phyloP scores from a whole-genome alignment of 2,113 vertebrate genomes.

The Lanius ludovicianus region DNA sequence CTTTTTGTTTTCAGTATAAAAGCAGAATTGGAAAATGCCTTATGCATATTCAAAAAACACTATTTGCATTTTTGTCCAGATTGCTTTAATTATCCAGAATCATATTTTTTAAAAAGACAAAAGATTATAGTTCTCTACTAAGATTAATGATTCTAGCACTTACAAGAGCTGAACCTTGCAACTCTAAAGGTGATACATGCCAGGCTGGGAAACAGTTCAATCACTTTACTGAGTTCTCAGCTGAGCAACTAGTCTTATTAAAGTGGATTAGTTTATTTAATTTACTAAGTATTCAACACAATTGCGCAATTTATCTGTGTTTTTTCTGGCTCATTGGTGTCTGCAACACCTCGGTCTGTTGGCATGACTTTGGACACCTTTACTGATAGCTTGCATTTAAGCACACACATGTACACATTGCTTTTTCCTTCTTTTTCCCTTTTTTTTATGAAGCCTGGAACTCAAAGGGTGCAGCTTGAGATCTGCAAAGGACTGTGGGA shows the following conservation, averaged over 20 bases:
- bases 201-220: fast-evolving
- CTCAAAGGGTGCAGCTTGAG: neutral
- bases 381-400: neutral
- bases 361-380: neutral
- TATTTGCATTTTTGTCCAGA: neutral
- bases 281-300: neutral
- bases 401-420: neutral
- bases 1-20: neutral
- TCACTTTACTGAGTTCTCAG: neutral
- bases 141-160: neutral
- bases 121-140: neutral
- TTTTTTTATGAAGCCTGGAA: neutral
- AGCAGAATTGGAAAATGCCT: neutral
- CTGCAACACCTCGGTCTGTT: neutral
- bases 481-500: neutral
- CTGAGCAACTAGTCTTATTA: neutral
- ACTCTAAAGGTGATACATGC: neutral
- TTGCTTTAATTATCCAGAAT: neutral
- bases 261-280: neutral
- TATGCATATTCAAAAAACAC: neutral
- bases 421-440: neutral
- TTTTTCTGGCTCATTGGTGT: neutral
- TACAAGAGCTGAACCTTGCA: neutral
- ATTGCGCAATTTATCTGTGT: neutral
- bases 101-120: neutral